Conservation (phyloP, 2,113 vertebrate species). For the Cochlearius cochlearius region DNA sequence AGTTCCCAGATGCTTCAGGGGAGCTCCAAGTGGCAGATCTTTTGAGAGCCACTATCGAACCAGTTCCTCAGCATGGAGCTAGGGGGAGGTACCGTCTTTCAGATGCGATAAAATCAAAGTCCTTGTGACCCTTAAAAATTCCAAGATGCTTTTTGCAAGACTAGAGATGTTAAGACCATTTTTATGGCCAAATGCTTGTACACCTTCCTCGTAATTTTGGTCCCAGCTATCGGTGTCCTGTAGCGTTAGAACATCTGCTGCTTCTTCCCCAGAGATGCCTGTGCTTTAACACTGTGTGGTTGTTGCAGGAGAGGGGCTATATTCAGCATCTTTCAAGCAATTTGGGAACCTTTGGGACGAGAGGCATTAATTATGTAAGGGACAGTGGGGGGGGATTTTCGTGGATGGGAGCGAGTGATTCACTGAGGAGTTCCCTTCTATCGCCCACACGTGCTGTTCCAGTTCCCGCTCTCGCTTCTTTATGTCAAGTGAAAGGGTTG, state of each 20-base stretch:
- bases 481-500: neutral
- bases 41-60: neutral
- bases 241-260: neutral
- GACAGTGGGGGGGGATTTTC: neutral
- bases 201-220: neutral
- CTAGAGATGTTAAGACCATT: neutral
- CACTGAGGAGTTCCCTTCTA: neutral
- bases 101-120: neutral
- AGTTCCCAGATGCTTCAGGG: neutral
- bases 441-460: neutral
- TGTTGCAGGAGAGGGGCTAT: neutral
- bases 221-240: neutral
- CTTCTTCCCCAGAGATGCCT: neutral
- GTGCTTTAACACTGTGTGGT: neutral
- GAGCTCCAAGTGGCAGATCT: neutral
- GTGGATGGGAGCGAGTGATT: neutral
- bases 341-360: neutral
- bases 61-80: constrained; percentile 19
- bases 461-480: neutral
- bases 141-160: neutral
- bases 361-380: neutral
- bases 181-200: neutral
- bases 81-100: constrained; percentile 29
- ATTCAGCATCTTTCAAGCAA: neutral
- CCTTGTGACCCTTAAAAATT: neutral